Evolutionary conservation across 2,888 invertebrate species (phyloP), one percentile per base, ranked within the genome.

Genomic region (Hypsopygia costalis): DNA sequence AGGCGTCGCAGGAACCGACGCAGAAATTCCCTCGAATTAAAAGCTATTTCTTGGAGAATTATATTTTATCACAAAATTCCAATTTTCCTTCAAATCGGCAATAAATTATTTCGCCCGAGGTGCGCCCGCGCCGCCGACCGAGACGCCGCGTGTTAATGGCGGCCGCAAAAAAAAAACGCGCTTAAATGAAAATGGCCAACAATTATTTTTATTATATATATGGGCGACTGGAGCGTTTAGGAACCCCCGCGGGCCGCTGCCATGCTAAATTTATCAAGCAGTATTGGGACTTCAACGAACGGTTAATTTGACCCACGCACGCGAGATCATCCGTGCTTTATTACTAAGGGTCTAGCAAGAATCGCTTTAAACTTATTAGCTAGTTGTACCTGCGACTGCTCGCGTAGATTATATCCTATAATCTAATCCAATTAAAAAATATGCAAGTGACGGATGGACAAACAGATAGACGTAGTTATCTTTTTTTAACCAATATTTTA

Each of bases 71-170:
- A 68, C 68, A 71, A 74, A 78, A 76, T 74, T 70, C 68, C 68
- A 73, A 78, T 78, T 80, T 80, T 75, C 69, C 73, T 73, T 75
- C 74, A 81, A 79, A 78, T 77, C 76, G 66, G 59, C 73, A 56
- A 77, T 81, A 81, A 81, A 76, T 78, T 71, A 70, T 62, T 63
- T 68, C 45, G 73, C 73, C 74, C 47, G 72, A 71, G 76, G 71
- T 70, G 74, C 74, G 67, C 62, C 68, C 49, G 69, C 71, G 70
- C 69, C 55, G 62, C 61, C 59, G 61, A 61, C 58, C 65, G 68
- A 58, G 67, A 60, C 66, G 66, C 62, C 49, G 61, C 57, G 70
- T 67, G 72, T 65, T 76, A 70, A 73, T 74, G 62, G 62, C 59
- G 49, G 55, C 45, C 47, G 48, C 56, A 57, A 66, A 68, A 67